A percentile compares a stretch with the other conserved stretches of the same genome.
Evolutionary conservation across 2,888 invertebrate species (phyloP).

Genomic region (Calliphora vomitoria): DNA sequence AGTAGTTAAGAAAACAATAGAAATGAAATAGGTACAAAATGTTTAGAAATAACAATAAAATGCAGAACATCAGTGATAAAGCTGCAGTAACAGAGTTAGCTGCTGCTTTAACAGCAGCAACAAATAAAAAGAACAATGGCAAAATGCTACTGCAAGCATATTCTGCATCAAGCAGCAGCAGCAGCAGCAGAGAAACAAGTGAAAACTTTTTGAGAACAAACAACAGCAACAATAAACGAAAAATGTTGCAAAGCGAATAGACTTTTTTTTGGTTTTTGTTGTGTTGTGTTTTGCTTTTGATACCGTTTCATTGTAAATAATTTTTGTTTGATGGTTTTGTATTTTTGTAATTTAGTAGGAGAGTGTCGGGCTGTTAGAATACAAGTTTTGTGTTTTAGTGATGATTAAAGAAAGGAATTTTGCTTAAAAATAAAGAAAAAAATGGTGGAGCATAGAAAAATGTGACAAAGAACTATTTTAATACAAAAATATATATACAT

Average conservation of each 20-base stretch:
- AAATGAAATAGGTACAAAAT: neutral
- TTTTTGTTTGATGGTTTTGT: slow-evolving; percentile 36
- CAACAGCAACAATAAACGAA: neutral
- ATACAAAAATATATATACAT: neutral
- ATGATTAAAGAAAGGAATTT: neutral
- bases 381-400: slow-evolving; percentile 33
- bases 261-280: too few species aligned
- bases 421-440: slow-evolving; percentile 14
- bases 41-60: slow-evolving; percentile 21
- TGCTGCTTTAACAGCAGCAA: slow-evolving; percentile 46
- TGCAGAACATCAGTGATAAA: neutral
- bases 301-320: slow-evolving; percentile 20
- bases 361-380: slow-evolving; percentile 62
- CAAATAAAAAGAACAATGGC: neutral
- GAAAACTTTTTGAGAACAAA: neutral
- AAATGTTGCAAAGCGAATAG: slow-evolving; percentile 54
- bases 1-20: slow-evolving; percentile 13
- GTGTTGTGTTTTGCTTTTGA: slow-evolving; percentile 29
- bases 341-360: slow-evolving; percentile 54
- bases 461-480: neutral
- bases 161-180: neutral
- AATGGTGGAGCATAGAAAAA: neutral
- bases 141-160: slow-evolving; percentile 9
- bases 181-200: slow-evolving; percentile 23
- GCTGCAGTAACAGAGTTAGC: neutral